A percentile compares a stretch with the other conserved stretches of the same genome.
Evolutionary conservation across 1,140 invertebrate genomes (phyloP).

Genomic region (Papilio dardanus): DNA sequence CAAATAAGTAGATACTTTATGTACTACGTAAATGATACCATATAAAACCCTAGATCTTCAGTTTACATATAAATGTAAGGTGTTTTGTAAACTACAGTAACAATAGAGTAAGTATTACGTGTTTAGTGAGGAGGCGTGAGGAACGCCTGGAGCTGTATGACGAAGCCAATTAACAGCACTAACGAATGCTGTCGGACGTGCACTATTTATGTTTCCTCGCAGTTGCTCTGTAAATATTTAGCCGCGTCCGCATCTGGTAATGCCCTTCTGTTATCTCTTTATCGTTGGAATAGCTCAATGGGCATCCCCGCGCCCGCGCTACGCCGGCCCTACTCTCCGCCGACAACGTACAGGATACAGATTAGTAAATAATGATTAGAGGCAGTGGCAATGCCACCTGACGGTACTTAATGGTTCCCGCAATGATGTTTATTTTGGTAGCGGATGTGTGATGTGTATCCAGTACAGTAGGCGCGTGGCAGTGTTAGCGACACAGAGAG

Average conservation of each 20-base stretch:
- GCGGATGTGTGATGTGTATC: slow-evolving; percentile 18
- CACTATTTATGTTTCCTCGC: slow-evolving; percentile 77
- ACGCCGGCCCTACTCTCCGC: too few relatives aligned
- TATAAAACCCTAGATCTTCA: neutral
- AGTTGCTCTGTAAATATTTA: slow-evolving; percentile 79
- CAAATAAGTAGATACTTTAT: slow-evolving; percentile 20
- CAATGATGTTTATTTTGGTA: slow-evolving; percentile 30
- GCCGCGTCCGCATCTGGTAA: slow-evolving; percentile 71
- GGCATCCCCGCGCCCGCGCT: slow-evolving; percentile 49
- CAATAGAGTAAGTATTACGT: slow-evolving; percentile 2
- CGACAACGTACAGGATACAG: slow-evolving; percentile 64
- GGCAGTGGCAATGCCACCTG: slow-evolving; percentile 51
- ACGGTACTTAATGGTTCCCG: slow-evolving; percentile 21
- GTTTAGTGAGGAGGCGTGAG: slow-evolving; percentile 34
- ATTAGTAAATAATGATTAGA: slow-evolving; percentile 72
- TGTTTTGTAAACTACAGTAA: slow-evolving; percentile 24
- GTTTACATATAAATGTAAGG: neutral
- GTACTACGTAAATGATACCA: neutral
- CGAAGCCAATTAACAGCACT: slow-evolving; percentile 76
- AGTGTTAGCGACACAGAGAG: slow-evolving; percentile 7
- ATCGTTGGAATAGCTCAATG: slow-evolving; percentile 69
- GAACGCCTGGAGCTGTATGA: slow-evolving; percentile 61
- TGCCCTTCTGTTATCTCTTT: slow-evolving; percentile 72
- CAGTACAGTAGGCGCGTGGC: slow-evolving; percentile 22
- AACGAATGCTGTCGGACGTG: slow-evolving; percentile 71